Evolutionary conservation across 37 sponge, comb jelly and placozoan genomes (phyloP).

Genomic region (Beroe forskalii): DNA sequence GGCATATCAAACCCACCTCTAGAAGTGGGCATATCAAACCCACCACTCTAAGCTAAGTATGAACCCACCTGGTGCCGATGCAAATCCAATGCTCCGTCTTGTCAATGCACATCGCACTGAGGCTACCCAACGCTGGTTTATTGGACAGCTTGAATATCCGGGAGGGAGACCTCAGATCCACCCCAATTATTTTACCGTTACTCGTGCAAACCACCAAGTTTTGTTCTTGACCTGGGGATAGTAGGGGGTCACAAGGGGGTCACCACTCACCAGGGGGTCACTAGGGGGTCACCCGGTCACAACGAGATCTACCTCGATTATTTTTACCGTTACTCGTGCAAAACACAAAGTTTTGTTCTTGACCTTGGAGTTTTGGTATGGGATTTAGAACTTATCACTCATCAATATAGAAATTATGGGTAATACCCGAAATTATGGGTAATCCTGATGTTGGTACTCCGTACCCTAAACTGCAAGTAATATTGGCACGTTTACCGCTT

Average conservation of each 20-base stretch:
- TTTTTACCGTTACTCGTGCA: constrained; percentile 33
- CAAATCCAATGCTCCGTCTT: constrained; percentile 59
- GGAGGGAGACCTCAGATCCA: constrained; percentile 8
- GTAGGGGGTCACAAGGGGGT: neutral
- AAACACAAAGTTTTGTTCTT: constrained; percentile 31
- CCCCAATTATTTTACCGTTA: constrained; percentile 38
- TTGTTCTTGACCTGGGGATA: constrained; percentile 2
- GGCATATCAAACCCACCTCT: no score
- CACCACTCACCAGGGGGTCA: no score
- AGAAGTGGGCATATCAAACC: no score
- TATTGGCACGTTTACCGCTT: no score
- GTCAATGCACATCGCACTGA: constrained; percentile 57
- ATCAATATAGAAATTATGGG: no score
- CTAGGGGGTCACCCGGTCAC: neutral
- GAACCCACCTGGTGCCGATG: constrained; percentile 32
- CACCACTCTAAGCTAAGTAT: no score
- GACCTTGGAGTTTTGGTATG: no score
- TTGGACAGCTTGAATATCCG: constrained; percentile 33
- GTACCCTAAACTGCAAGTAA: no score
- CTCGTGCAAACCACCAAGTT: constrained; percentile 36
- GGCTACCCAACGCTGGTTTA: neutral
- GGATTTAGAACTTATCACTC: no score
- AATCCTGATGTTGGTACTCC: no score
- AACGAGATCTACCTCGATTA: neutral
- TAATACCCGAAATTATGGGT: no score